phyloP scores from a whole-genome alignment of 2,888 invertebrate species.

The Creontiades dilutus region DNA sequence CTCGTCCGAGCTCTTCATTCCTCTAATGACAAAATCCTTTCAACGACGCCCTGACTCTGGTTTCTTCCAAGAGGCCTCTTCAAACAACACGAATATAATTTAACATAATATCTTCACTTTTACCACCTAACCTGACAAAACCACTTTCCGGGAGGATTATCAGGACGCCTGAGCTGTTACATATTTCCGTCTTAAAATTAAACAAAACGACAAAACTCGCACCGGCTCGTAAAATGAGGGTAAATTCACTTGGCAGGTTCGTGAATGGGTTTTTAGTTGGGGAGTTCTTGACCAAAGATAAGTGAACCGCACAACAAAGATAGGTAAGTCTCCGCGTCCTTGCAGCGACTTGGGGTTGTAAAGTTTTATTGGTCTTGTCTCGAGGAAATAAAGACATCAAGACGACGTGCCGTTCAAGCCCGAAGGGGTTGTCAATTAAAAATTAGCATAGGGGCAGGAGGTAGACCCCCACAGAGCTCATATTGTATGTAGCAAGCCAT shows the following conservation, averaged over 20 bases:
- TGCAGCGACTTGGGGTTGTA: constrained; percentile 16
- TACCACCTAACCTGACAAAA: background rate
- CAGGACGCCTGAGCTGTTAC: background rate
- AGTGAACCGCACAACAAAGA: constrained; percentile 3
- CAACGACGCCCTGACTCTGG: background rate
- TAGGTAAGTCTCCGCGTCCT: background rate
- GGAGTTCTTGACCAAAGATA: background rate
- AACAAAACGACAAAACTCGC: background rate
- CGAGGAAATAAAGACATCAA: constrained; percentile 31
- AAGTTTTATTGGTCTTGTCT: constrained; percentile 42
- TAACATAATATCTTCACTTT: background rate
- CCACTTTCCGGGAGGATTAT: background rate
- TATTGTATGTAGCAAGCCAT: constrained; percentile 29
- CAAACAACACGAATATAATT: constrained; percentile 7
- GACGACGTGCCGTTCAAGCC: constrained; percentile 6
- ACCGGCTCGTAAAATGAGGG: background rate
- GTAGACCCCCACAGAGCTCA: constrained; percentile 19
- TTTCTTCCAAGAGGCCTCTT: background rate
- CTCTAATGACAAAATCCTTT: constrained; percentile 12
- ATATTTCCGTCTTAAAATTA: background rate
- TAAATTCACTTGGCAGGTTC: background rate
- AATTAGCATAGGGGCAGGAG: constrained; percentile 41
- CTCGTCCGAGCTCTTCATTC: background rate
- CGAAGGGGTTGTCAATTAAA: constrained; percentile 40
- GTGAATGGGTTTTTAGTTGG: constrained; percentile 34